Evolutionary conservation across 2,888 invertebrate species (phyloP).

Genomic region (Eilema sororculum): DNA sequence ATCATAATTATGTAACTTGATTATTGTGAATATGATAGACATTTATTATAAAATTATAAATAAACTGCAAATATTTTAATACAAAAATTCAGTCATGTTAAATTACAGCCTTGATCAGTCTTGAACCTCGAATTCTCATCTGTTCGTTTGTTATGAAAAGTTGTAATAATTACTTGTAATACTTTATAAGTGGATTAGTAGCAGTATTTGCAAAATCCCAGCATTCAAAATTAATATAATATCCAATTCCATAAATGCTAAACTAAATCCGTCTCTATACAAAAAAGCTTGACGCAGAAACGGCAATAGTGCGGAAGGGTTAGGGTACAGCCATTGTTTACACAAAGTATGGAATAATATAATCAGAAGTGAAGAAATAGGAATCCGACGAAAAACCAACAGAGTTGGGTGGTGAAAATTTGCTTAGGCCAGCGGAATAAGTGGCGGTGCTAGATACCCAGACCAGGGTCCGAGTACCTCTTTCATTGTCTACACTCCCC

Average conservation of each 20-base stretch:
- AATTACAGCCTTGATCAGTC: no score
- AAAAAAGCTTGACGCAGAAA: slow-evolving; percentile 58
- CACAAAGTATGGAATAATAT: slow-evolving; percentile 86
- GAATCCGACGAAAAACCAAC: slow-evolving; percentile 85
- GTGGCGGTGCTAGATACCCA: slow-evolving; percentile 76
- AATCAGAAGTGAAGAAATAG: slow-evolving; percentile 87
- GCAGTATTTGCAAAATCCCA: neutral
- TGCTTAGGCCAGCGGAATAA: slow-evolving; percentile 87
- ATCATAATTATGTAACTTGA: neutral
- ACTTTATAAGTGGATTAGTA: neutral
- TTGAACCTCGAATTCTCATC: no score
- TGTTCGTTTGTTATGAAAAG: no score
- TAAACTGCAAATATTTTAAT: no score
- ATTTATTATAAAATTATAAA: no score
- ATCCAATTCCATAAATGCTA: neutral
- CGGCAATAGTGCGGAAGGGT: slow-evolving; percentile 85
- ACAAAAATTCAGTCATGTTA: no score
- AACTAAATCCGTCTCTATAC: slow-evolving; percentile 62
- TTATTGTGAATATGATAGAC: neutral
- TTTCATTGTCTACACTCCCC: slow-evolving; percentile 72
- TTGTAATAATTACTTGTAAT: neutral
- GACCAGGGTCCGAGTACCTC: slow-evolving; percentile 61
- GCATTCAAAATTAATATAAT: no score
- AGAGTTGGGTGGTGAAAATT: slow-evolving; percentile 81
- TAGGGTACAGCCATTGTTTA: slow-evolving; percentile 80